Evolutionary conservation across 2,113 vertebrate species (phyloP).

Genomic region (Todiramphus saurophagus): DNA sequence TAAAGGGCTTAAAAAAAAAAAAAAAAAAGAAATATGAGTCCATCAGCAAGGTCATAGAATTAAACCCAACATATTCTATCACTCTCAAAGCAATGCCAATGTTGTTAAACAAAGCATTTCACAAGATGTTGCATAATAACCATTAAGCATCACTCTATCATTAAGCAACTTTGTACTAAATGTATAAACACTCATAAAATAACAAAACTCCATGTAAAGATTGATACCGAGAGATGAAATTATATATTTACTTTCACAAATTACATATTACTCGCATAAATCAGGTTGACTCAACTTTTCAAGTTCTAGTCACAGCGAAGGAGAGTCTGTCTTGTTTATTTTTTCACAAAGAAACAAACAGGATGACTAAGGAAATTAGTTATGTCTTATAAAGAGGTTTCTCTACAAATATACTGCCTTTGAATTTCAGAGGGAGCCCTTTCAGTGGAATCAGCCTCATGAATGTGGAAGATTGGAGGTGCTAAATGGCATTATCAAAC

Average conservation of each 20-base stretch:
- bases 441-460: neutral
- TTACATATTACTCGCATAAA: neutral
- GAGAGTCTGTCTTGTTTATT: neutral
- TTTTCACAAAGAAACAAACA: neutral
- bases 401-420: neutral
- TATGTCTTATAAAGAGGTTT: neutral
- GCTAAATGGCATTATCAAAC: neutral
- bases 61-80: neutral
- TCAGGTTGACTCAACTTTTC: neutral
- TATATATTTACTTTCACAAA: neutral
- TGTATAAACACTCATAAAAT: neutral
- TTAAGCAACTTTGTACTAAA: neutral
- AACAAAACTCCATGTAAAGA: neutral
- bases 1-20: neutral
- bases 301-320: neutral
- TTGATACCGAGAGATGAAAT: neutral
- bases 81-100: neutral
- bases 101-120: neutral
- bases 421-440: neutral
- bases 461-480: neutral
- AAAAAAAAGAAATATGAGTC: neutral
- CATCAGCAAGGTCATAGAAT: neutral
- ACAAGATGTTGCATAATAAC: neutral
- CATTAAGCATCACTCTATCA: neutral
- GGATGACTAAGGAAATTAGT: neutral